phyloP scores from a whole-genome alignment of 2,113 vertebrate genomes.

The Kobus ellipsiprymnus region DNA sequence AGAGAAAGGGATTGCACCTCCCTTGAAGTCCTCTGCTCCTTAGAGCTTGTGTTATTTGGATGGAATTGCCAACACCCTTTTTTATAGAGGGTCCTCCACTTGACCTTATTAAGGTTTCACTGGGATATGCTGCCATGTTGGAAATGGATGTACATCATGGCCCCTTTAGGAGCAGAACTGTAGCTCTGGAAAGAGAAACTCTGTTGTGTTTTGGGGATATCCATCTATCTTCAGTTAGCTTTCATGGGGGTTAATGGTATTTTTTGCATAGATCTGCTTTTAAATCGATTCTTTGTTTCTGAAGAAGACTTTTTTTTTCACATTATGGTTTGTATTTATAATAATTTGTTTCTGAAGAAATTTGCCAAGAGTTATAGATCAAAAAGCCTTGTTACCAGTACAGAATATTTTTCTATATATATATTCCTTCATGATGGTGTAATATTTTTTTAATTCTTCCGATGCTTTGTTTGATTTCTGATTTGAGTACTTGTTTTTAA shows the following conservation, averaged over 20 bases:
- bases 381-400: slow-evolving; percentile 69
- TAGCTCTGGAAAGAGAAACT: slow-evolving; percentile 70
- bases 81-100: slow-evolving; percentile 79
- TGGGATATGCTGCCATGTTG: slow-evolving; percentile 73
- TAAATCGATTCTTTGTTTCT: slow-evolving; percentile 69
- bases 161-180: slow-evolving; percentile 70
- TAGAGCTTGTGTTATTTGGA: slow-evolving; percentile 64
- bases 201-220: slow-evolving; percentile 67
- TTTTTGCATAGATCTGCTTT: slow-evolving; percentile 73
- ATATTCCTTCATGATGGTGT: slow-evolving; percentile 74
- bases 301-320: slow-evolving; percentile 39
- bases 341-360: slow-evolving; percentile 73
- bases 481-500: slow-evolving; percentile 75
- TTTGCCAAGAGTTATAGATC: slow-evolving; percentile 72
- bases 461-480: slow-evolving; percentile 67
- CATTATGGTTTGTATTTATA: slow-evolving; percentile 80
- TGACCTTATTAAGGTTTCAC: slow-evolving; percentile 84
- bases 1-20: slow-evolving; percentile 51
- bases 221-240: slow-evolving; percentile 70
- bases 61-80: slow-evolving; percentile 79
- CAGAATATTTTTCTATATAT: slow-evolving; percentile 75
- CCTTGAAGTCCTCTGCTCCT: slow-evolving; percentile 61
- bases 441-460: slow-evolving; percentile 70
- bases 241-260: slow-evolving; percentile 65
- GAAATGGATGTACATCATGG: slow-evolving; percentile 59